Evolutionary conservation across 2,888 invertebrate species (phyloP).

Genomic region (Julus scandinavius): DNA sequence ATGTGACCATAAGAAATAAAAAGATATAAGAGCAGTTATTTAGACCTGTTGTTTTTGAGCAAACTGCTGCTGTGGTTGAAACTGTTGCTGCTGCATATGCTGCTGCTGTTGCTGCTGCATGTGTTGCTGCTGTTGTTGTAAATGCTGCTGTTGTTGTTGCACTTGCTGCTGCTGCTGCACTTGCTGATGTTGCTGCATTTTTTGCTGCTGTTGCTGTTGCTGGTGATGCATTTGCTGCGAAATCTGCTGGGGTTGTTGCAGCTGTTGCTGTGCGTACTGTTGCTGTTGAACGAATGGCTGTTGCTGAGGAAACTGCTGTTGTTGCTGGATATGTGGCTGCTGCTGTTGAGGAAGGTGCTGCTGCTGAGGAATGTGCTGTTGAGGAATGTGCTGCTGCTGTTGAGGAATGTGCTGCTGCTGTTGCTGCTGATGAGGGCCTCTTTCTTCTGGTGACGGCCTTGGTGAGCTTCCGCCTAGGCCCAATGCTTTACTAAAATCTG

Average conservation of each 20-base stretch:
- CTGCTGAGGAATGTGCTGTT: constrained; percentile 25
- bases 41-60: constrained; percentile 59
- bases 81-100: no score
- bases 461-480: constrained; percentile 61
- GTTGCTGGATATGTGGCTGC: constrained; percentile 50
- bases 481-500: constrained; percentile 68
- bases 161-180: constrained; percentile 48
- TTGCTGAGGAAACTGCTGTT: constrained; percentile 55
- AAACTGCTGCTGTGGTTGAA: constrained; percentile 55
- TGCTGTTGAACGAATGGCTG: constrained; percentile 50
- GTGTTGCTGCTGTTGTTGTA: no score
- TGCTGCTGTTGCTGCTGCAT: no score
- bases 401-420: constrained; percentile 4
- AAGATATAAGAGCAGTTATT: neutral
- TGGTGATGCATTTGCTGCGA: constrained; percentile 41
- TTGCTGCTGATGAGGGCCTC: neutral
- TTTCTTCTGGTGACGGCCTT: constrained; percentile 52
- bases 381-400: constrained; percentile 43
- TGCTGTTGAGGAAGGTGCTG: constrained; percentile 47
- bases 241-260: neutral
- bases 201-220: constrained; percentile 36
- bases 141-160: constrained; percentile 49
- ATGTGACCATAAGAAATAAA: neutral
- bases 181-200: constrained; percentile 52
- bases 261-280: constrained; percentile 54